These are phyloP conservation scores for Caenorhabditis wallacei DNA, from an alignment of 2,888 invertebrate genomes.

Conservation along the genomic window DNA sequence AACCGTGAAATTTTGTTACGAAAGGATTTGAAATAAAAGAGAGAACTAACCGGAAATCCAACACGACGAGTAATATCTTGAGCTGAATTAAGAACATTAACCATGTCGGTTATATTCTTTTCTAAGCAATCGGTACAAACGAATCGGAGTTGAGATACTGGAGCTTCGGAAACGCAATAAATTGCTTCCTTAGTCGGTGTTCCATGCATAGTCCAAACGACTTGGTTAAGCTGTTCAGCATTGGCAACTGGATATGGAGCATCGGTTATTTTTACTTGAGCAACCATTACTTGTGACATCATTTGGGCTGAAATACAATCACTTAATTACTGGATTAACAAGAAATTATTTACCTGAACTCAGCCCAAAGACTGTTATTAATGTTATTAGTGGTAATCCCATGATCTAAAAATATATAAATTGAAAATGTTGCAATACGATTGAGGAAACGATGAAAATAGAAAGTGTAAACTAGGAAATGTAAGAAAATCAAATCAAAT, in stretches of 20 bases:
- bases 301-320: constrained; percentile 68
- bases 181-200: constrained; percentile 75
- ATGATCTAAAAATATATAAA: constrained; percentile 49
- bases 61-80: constrained; percentile 81
- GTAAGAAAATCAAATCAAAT: constrained; percentile 53
- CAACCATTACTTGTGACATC: constrained; percentile 57
- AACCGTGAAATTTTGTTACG: neutral
- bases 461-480: constrained; percentile 44
- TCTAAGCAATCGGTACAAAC: constrained; percentile 81
- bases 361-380: constrained; percentile 36
- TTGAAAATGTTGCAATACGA: constrained; percentile 2
- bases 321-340: neutral
- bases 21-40: too few relatives aligned
- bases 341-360: constrained; percentile 34
- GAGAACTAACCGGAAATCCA: constrained; percentile 82
- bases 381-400: constrained; percentile 53
- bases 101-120: constrained; percentile 82
- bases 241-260: constrained; percentile 81
- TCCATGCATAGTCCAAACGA: constrained; percentile 82
- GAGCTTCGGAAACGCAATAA: constrained; percentile 75
- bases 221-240: constrained; percentile 79
- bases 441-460: constrained; percentile 14
- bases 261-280: constrained; percentile 82
- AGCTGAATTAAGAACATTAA: constrained; percentile 80
- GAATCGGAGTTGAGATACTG: constrained; percentile 82